phyloP scores from a whole-genome alignment of 2,888 invertebrate genomes.

The Ischnus inquisitorius region DNA sequence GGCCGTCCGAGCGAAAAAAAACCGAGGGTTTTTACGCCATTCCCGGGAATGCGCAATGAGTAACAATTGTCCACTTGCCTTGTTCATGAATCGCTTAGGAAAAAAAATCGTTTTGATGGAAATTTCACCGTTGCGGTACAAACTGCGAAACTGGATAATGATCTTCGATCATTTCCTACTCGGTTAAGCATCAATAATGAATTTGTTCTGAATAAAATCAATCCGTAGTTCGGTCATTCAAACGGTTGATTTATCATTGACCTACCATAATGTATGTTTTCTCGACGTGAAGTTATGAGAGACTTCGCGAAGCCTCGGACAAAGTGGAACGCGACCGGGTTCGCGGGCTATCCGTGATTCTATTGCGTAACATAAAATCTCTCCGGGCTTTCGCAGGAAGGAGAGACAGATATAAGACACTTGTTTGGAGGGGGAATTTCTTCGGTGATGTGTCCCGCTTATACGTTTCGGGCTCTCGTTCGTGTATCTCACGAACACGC shows the following conservation, averaged over 20 bases:
- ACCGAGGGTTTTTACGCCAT: too few species aligned
- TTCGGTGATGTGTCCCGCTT: constrained; percentile 45
- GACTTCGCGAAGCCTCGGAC: constrained; percentile 54
- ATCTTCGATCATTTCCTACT: too few species aligned
- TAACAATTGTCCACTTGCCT: too few species aligned
- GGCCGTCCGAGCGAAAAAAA: too few species aligned
- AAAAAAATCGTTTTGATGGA: too few species aligned
- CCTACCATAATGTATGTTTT: background rate
- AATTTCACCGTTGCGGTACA: too few species aligned
- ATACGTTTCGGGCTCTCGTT: constrained; percentile 40
- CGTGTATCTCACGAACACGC: background rate
- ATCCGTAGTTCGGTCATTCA: background rate
- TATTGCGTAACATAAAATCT: constrained; percentile 50
- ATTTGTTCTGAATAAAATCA: background rate
- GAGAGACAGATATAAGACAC: background rate
- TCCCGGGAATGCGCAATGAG: too few species aligned
- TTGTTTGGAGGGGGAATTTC: constrained; percentile 11
- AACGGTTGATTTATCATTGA: background rate
- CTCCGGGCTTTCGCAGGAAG: constrained; percentile 24
- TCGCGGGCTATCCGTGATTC: constrained; percentile 23
- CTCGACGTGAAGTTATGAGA: background rate
- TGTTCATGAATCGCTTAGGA: too few species aligned
- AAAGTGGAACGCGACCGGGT: constrained; percentile 56
- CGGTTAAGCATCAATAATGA: too few species aligned
- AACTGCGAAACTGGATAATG: too few species aligned